These are phyloP conservation scores for Neomonachus schauinslandi DNA, from an alignment of 2,113 vertebrate species.

Conservation along the genomic window DNA sequence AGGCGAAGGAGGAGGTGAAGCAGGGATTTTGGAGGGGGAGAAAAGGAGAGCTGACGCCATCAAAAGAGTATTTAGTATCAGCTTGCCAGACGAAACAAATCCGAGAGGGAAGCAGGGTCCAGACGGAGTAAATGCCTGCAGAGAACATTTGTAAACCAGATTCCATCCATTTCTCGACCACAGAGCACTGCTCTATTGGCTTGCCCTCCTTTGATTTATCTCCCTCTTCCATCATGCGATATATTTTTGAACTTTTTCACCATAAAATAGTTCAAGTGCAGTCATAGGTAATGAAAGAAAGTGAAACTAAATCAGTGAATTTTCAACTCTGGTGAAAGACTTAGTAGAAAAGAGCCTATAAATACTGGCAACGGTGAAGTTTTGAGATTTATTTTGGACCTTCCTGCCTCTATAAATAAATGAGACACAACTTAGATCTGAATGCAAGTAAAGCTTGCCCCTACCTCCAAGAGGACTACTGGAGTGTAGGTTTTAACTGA, in stretches of 20 bases:
- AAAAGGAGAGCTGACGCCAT: neutral
- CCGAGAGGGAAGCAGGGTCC: fast-evolving
- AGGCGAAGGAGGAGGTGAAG: neutral
- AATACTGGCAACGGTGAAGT: neutral
- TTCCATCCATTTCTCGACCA: too few relatives aligned
- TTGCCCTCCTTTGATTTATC: conserved; percentile 17
- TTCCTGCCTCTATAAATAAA: neutral
- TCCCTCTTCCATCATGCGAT: neutral
- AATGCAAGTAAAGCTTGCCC: neutral
- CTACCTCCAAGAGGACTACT: neutral
- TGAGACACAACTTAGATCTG: neutral
- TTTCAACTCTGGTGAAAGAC: conserved; percentile 57
- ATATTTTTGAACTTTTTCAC: conserved; percentile 40
- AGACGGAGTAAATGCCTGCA: fast-evolving
- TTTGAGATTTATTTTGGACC: conserved; percentile 35
- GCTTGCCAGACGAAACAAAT: neutral
- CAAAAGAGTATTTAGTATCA: neutral
- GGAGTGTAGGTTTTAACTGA: neutral
- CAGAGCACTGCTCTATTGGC: neutral
- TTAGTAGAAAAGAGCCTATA: conserved; percentile 47
- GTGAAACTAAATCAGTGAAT: conserved; percentile 51
- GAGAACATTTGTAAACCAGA: fast-evolving
- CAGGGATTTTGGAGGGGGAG: too few relatives aligned
- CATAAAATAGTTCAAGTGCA: conserved; percentile 46
- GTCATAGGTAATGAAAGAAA: conserved; percentile 50